Percentiles rank a stretch among this genome's conserved stretches.
phyloP scores from a whole-genome alignment of 2,113 vertebrate species.

The Myotis yumanensis region DNA sequence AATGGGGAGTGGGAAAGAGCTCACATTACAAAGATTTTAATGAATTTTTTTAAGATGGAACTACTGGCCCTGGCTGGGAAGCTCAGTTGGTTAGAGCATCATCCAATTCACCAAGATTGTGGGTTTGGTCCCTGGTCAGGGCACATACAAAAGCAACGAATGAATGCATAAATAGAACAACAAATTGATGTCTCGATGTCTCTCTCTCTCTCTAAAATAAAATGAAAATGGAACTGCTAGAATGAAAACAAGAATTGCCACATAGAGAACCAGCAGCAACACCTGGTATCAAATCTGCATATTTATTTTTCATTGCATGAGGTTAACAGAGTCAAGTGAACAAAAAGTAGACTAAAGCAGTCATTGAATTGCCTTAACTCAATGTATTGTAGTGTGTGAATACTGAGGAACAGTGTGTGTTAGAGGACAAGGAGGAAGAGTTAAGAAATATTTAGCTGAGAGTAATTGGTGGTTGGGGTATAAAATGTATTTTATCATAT shows the following conservation, averaged over 20 bases:
- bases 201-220: not conserved
- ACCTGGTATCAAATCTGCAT: not conserved
- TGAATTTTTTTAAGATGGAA: not conserved
- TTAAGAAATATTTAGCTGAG: not conserved
- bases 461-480: not conserved
- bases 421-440: not conserved
- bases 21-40: not conserved
- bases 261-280: not conserved
- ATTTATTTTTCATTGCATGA: not conserved
- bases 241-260: not conserved
- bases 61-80: not conserved
- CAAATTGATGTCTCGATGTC: not conserved
- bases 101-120: not conserved
- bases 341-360: not conserved
- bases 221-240: not conserved
- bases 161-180: not conserved
- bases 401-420: not conserved
- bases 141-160: not conserved
- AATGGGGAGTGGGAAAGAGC: too few relatives aligned
- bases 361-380: not conserved
- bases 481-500: constrained; percentile 13
- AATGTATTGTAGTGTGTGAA: not conserved
- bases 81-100: not conserved
- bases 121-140: not conserved
- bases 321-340: not conserved